Evolutionary conservation across 1,140 invertebrate species (phyloP), one percentile per base, ranked within the genome.

Genomic region (Schlechtendalia chinensis): DNA sequence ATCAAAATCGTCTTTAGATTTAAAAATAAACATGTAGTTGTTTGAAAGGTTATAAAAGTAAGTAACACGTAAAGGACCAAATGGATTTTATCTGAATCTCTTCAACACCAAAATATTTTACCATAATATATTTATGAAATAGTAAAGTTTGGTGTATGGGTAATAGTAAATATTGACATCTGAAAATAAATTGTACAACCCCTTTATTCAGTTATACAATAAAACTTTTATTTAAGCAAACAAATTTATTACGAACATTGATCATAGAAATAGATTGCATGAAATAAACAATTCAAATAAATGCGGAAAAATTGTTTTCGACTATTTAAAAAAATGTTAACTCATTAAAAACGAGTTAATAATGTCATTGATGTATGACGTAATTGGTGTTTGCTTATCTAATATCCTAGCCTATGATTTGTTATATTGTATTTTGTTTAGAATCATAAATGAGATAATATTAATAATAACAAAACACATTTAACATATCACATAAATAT

Each of bases 211-310:
- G 16, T 54, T 6, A 50, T 27, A 16, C 24, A 32, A 54, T 72
- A 72, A 29, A 72, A 24, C 69, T 72, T 54, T 72, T 54, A 54
- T 24, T 19, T n/a, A 54, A n/a, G 50, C 14, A 72, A 54, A 72
- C 47, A 72, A 29, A 72, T 32, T n/a, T 22, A 3, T 71, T 29
- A 53, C 3, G 12, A 32, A 72, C 17, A 54, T 72, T 29, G 27
- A 72, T 32, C 24, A 72, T 72, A 54, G 5, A 0, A 12, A 53
- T 5, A 29, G 29, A 53, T n/a, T n/a, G n/a, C n/a, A n/a, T n/a
- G n/a, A n/a, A n/a, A n/a, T n/a, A n/a, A n/a, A n/a, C n/a, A n/a
- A n/a, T n/a, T n/a, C n/a, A n/a, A n/a, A n/a, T n/a, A n/a, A n/a
- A n/a, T 39, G n/a, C 19, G 29, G 19, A 2, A 4, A 32, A 69